A percentile compares a stretch with the other conserved stretches of the same genome.
Conservation (phyloP, 2,888 invertebrate genomes). For the Endomychus coccineus region DNA sequence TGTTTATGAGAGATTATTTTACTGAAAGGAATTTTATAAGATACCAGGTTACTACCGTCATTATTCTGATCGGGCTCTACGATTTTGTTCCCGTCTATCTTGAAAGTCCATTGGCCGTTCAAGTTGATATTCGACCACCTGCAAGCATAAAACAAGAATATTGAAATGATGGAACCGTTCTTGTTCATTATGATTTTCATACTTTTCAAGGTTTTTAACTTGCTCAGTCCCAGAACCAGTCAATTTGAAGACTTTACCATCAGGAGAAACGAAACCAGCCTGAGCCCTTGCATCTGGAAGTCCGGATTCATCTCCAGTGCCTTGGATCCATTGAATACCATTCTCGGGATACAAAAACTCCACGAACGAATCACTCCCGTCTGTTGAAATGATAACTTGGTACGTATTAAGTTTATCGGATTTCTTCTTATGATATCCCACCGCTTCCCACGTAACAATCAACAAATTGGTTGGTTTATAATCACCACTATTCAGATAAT, state of each 20-base stretch:
- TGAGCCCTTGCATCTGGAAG: conserved; percentile 87
- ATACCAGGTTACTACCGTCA: conserved; percentile 34
- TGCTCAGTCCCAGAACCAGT: conserved; percentile 90
- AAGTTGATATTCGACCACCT: conserved; percentile 82
- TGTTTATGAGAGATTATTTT: no score
- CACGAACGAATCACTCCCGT: conserved; percentile 75
- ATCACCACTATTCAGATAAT: conserved; percentile 62
- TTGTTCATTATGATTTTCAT: conserved; percentile 27
- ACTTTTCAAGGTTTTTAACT: conserved; percentile 73
- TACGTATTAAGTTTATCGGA: conserved; percentile 77
- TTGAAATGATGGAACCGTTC: background rate
- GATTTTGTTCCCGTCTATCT: conserved; percentile 69
- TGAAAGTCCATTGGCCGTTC: conserved; percentile 81
- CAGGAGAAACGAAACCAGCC: conserved; percentile 82
- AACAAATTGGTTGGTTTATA: conserved; percentile 76
- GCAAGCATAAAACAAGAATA: conserved; percentile 25
- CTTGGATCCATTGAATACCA: conserved; percentile 89
- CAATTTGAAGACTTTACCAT: conserved; percentile 66
- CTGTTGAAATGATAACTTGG: conserved; percentile 68
- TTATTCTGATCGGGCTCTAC: conserved; percentile 58
- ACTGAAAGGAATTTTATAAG: no score
- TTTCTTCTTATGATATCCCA: conserved; percentile 65
- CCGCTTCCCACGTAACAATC: conserved; percentile 85
- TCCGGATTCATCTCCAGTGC: conserved; percentile 65
- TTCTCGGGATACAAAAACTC: conserved; percentile 81